Base-by-base conservation (phyloP, 2,797 vertebrate genomes). In the Lagocephalus sceleratus region DNA sequence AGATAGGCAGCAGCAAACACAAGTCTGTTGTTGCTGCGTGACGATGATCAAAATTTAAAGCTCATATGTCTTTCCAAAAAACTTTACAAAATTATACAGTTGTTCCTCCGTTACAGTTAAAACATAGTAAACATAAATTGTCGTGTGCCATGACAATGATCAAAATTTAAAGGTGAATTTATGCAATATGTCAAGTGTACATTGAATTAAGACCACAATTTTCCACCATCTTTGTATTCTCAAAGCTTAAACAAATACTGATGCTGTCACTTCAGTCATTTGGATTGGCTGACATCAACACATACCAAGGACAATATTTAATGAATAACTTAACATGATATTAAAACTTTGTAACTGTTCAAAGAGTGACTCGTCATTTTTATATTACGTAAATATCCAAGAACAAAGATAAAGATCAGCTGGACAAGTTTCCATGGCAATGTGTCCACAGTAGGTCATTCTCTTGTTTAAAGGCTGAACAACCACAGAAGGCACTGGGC, bases 241-340 rank as follows among this genome's bases (percentile, higher is more conserved):
- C 39, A 9, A 47, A 12, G 17, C 57, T 32, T 54, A 5, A 57
- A 47, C 12, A 57, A 51, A 23, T 57, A 43, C 20, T 29, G 62
- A 40, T 54, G 45, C 8, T 20, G 5, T 60, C 44, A 41, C 11
- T 42, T 1, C 0, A 46, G n/a, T 56, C 50, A 20, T 73, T 65
- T 73, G 5, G 16, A 56, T 41, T 54, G 46, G 52, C 55, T 63
- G 57, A 79, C 45, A 71, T 43, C 51, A 58, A 71, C 53, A 47
- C 61, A 78, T 76, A 82, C 85, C 80, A 84, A 86, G 78, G 76
- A 79, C 57, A 19, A 35, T 79, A 82, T 87, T 84, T 83, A 62
- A 72, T 76, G 76, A 84, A 64, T 76, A 82, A 82, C 56, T 81
- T 73, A 83, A 82, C 54, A 68, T 81, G 70, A 75, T 73, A 89